These are phyloP conservation scores for rabbit (Oryctolagus cuniculus) DNA, from an alignment of 2,113 vertebrate genomes.

Conservation along the genomic window mOryCun1.1 NC_091440.1:66905501-66906000, in stretches of 20 bases:
- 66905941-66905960: not conserved
- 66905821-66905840: not conserved
- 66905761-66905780: not conserved
- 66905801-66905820: not conserved
- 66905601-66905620: not conserved
- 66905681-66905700: not conserved
- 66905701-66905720: not conserved
- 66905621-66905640: not conserved
- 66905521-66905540: not conserved
- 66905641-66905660: not conserved
- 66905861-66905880: not conserved
- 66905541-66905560: not conserved
- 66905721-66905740: not conserved
- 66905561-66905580: not conserved
- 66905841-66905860: conserved; percentile 7
- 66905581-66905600: not conserved
- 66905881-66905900: not conserved
- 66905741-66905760: not conserved
- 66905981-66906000: not conserved
- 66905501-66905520: no score
- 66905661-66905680: not conserved
- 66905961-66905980: not conserved
- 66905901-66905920: not conserved
- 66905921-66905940: not conserved
- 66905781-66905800: not conserved